Evolutionary conservation across 1,140 invertebrate species (phyloP), one percentile per base, ranked within the genome.

Genomic region (Drosophila sucinea): DNA sequence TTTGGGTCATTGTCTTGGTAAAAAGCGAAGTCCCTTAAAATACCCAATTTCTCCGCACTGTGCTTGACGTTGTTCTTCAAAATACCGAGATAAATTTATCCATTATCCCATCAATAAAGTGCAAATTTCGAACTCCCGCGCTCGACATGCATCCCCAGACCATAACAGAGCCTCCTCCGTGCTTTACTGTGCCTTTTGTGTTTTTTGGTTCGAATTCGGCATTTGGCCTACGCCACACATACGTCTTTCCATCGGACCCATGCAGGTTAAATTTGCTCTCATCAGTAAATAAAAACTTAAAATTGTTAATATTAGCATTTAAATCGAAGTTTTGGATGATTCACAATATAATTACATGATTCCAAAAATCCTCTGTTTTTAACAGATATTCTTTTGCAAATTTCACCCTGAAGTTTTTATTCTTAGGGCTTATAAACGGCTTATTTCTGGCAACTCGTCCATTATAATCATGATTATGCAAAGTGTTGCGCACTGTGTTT

Each of bases 71-170:
- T 40, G n/a, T 70, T 29, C 68, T 47, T 72, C 58, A 58, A 30
- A 70, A 86, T 80, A 40, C 74, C 51, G 4, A 72, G 54, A 70
- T 35, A 25, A 67, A n/a, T 63, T 77, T 54, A 61, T 91, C 68
- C 83, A 93, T 92, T n/a, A 47, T 92, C 10, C 70, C 80, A 25
- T 91, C 67, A 57, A 92, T 83, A 67, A 83, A 78, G 7, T 67
- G 38, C 7, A 93, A 29, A 54, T 79, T 77, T 30, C 85, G 84
- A 6, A 85, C 78, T 6, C 91, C 89, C 40, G 54, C n/a, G 2
- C 62, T 57, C 32, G 76, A 51, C 72, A 93, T 92, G 69, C 69
- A 92, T 0, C 85, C 89, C 83, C 90, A 93, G 11, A 92, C 71
- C 81, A 17, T 17, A 17, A 17, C 17, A 17, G 17, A 17, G 17